A percentile compares a stretch with the other conserved stretches of the same genome.
phyloP scores from a whole-genome alignment of 92 coral and sea anemone species.

The Heteractis magnifica region DNA sequence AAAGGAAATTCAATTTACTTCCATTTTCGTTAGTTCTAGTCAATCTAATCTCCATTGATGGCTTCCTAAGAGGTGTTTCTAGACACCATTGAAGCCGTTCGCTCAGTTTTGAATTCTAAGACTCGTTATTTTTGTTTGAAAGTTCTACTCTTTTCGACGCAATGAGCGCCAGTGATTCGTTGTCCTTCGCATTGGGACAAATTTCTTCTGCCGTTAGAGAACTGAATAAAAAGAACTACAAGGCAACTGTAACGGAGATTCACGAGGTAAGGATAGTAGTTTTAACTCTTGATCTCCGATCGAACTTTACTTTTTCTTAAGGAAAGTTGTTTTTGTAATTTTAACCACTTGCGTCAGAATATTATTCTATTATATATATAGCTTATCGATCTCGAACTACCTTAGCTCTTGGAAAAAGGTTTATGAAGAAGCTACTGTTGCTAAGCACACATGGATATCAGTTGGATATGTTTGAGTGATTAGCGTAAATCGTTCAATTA shows the following conservation, averaged over 20 bases:
- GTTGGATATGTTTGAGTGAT: not conserved
- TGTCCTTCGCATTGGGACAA: slow-evolving; percentile 93
- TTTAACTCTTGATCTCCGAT: not conserved
- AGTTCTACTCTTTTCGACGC: slow-evolving; percentile 11
- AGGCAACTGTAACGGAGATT: slow-evolving; percentile 83
- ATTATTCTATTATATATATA: not conserved
- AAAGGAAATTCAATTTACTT: not conserved
- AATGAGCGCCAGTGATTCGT: slow-evolving; percentile 84
- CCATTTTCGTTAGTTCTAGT: not conserved
- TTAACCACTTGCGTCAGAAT: not conserved
- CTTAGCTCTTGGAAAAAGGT: not conserved
- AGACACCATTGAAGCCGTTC: slow-evolving; percentile 1
- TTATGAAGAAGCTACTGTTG: not conserved
- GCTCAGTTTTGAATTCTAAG: slow-evolving; percentile 10
- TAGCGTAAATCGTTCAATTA: not conserved
- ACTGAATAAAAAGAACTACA: slow-evolving; percentile 90
- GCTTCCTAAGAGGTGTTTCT: slow-evolving; percentile 12
- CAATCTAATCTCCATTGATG: slow-evolving; percentile 7
- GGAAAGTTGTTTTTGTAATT: not conserved
- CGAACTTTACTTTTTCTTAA: not conserved
- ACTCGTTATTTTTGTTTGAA: not conserved
- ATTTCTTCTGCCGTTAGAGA: slow-evolving; percentile 92
- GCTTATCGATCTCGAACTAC: not conserved
- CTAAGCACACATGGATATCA: not conserved
- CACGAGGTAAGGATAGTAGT: slow-evolving; percentile 69